Evolutionary conservation across 2,797 vertebrate species (phyloP), one percentile per base, ranked within the genome.

Genomic region (Loris lydekkerianus): DNA sequence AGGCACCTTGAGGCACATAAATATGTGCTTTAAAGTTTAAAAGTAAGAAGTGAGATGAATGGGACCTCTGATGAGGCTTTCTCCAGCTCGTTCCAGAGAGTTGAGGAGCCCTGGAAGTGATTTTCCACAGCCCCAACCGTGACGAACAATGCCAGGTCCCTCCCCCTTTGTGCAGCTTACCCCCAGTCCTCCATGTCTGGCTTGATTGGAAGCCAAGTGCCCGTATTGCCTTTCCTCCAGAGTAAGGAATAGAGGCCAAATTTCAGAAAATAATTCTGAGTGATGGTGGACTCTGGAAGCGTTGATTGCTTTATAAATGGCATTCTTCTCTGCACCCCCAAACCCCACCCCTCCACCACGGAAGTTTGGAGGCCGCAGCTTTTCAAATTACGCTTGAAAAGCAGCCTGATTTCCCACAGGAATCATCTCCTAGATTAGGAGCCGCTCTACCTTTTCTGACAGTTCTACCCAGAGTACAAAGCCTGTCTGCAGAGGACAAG

Each of bases 381-480:
- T 97, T 97, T 95, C 97, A 97, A 97, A 97, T 97, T 96, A 92
- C 13, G 72, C 94, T 95, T 96, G 95, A 95, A 96, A 97, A 95
- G 97, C 96, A 81, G 95, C 93, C 96, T 97, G 96, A 97, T 97
- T 98, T 97, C 97, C 97, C 97, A 75, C 93, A 89, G 97, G 96
- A 97, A 97, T 97, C 96, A 93, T 97, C 94, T 91, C 78, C 72
- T 65, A 86, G 96, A 97, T 96, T 95, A 97, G 95, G 93, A 88
- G 90, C 97, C 49, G 56, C 43, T 91, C 92, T 93, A 86, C 96
- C 96, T 96, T 96, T 97, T 93, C 95, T 65, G 20, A 95, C 95
- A 95, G 96, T 96, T 96, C 84, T 88, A 90, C 93, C 86, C 77
- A 6, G 95, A 81, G 92, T 37, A 86, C 93, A 95, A 96, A 96